Conservation (phyloP, 2,888 invertebrate genomes). For the Andrena praecox region DNA sequence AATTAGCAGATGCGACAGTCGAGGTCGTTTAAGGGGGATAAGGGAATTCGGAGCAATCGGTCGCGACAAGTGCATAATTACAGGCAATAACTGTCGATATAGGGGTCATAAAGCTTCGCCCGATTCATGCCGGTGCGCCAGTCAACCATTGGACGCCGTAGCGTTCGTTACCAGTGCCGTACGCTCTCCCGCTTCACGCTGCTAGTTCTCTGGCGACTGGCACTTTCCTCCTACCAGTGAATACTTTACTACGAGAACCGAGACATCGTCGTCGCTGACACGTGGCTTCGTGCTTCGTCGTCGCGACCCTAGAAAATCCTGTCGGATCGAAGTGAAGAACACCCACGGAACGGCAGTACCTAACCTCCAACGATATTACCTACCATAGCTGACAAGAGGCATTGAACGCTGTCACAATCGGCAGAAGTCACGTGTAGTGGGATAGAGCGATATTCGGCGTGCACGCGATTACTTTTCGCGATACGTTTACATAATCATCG, state of each 20-base stretch:
- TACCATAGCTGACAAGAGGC: slow-evolving; percentile 32
- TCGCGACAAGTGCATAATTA: slow-evolving; percentile 40
- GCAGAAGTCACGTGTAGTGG: slow-evolving; percentile 34
- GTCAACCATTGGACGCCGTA: slow-evolving; percentile 68
- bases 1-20: background rate
- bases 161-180: slow-evolving; percentile 44
- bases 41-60: slow-evolving; percentile 7
- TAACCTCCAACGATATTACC: slow-evolving; percentile 52
- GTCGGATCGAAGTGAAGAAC: background rate
- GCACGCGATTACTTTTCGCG: background rate
- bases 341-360: slow-evolving; percentile 11
- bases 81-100: slow-evolving; percentile 28
- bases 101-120: slow-evolving; percentile 54
- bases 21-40: background rate
- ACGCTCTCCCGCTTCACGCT: background rate
- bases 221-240: background rate
- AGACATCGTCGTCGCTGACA: background rate
- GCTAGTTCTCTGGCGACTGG: background rate
- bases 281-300: background rate
- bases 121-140: slow-evolving; percentile 64
- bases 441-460: slow-evolving; percentile 11
- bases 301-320: too few species aligned
- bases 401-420: slow-evolving; percentile 19
- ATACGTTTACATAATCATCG: background rate
- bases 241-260: background rate